These are phyloP conservation scores for Orycteropus afer DNA, from an alignment of 2,113 vertebrate genomes.

Conservation along the genomic window DNA sequence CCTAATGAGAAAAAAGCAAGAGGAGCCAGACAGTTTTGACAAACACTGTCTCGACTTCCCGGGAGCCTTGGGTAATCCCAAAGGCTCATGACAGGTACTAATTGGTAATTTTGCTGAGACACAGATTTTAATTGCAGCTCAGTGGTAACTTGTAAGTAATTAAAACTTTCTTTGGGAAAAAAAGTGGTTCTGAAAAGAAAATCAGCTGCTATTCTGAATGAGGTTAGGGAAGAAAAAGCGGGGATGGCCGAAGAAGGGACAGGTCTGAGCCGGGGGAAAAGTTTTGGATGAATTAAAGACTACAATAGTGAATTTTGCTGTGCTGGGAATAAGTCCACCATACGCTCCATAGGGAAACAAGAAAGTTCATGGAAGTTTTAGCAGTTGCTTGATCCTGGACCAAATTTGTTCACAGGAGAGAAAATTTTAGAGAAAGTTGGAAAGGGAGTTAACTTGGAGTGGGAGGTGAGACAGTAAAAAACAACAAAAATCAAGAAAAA, in stretches of 20 bases:
- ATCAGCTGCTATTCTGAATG: slow-evolving; percentile 9
- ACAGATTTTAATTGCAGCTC: slow-evolving; percentile 43
- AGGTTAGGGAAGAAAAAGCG: slow-evolving; percentile 19
- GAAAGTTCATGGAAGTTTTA: slow-evolving; percentile 11
- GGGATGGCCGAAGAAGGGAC: not conserved
- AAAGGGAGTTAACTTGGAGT: not conserved
- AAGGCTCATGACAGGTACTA: slow-evolving; percentile 56
- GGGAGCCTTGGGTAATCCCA: not conserved
- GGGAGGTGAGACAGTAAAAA: slow-evolving; percentile 33
- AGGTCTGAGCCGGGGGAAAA: not conserved
- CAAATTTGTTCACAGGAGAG: not conserved
- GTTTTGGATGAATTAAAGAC: slow-evolving; percentile 47
- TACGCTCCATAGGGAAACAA: not conserved
- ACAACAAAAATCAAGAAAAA: not conserved
- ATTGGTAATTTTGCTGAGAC: slow-evolving; percentile 63
- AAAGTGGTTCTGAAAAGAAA: slow-evolving; percentile 47
- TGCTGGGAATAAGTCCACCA: not conserved
- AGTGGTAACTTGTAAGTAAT: slow-evolving; percentile 53
- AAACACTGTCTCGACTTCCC: not conserved
- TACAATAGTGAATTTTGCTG: slow-evolving; percentile 34
- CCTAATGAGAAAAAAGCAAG: not conserved
- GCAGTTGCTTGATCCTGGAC: not conserved
- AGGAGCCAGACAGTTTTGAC: not conserved
- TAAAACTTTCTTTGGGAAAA: slow-evolving; percentile 58
- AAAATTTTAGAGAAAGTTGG: slow-evolving; percentile 40